Evolutionary conservation across 2,888 invertebrate species (phyloP).

Genomic region (Mythimna pallens): DNA sequence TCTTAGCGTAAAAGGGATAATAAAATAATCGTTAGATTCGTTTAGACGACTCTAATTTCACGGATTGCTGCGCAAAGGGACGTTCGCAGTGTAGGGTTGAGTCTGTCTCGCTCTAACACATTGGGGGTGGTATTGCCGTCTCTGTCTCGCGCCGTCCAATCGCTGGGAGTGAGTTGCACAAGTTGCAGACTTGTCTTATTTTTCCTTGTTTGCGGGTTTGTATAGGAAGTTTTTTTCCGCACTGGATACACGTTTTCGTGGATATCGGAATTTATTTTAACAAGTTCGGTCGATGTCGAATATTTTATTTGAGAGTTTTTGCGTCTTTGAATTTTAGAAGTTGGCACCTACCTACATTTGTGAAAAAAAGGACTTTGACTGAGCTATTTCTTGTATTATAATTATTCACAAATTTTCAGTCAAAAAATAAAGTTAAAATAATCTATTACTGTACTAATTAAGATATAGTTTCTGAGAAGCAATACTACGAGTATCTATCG

Average conservation of each 20-base stretch:
- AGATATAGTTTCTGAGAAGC: too few species aligned
- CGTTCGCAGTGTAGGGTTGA: conserved; percentile 78
- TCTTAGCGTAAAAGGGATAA: conserved; percentile 90
- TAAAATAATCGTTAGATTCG: conserved; percentile 91
- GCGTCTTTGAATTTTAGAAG: not conserved
- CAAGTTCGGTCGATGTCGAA: conserved; percentile 45
- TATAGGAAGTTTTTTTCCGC: conserved; percentile 70
- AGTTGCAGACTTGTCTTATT: conserved; percentile 79
- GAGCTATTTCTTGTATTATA: not conserved
- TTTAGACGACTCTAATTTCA: conserved; percentile 91
- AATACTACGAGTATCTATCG: too few species aligned
- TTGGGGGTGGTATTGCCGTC: conserved; percentile 62
- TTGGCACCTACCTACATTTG: too few species aligned
- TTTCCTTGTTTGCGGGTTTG: conserved; percentile 84
- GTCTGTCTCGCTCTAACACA: conserved; percentile 72
- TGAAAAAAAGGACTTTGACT: not conserved
- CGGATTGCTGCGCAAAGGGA: conserved; percentile 89
- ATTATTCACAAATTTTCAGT: not conserved
- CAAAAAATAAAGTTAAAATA: not conserved
- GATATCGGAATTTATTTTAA: conserved; percentile 64
- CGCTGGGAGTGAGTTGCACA: conserved; percentile 75
- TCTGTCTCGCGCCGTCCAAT: conserved; percentile 80
- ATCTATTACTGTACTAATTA: too few species aligned
- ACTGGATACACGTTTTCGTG: conserved; percentile 63
- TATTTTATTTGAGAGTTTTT: conserved; percentile 50